phyloP scores from a whole-genome alignment of 2,797 vertebrate genomes.

The Spea hammondii region DNA sequence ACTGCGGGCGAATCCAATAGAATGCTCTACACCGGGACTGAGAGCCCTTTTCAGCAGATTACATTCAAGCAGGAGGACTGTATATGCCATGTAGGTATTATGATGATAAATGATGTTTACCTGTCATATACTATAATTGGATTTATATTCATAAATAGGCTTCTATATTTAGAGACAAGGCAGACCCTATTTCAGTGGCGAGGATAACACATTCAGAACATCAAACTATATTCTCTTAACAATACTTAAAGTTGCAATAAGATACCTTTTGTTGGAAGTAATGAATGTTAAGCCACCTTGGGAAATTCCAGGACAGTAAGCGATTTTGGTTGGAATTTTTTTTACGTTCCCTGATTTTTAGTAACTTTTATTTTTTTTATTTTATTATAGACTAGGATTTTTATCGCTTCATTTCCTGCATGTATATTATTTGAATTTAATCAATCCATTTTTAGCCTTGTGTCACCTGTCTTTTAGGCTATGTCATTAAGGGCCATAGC shows the following conservation, averaged over 20 bases:
- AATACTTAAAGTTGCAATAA: not conserved
- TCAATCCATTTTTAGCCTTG: no score
- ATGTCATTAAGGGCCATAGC: no score
- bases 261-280: not conserved
- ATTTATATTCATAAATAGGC: slow-evolving; percentile 19
- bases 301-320: no score
- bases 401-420: no score
- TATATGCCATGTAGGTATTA: slow-evolving; percentile 5
- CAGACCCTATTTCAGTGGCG: not conserved
- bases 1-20: not conserved
- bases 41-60: slow-evolving; percentile 1
- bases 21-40: not conserved
- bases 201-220: slow-evolving; percentile 6
- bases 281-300: no score
- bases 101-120: slow-evolving; percentile 44
- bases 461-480: no score
- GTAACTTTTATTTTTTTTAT: no score
- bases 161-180: slow-evolving; percentile 25
- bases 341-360: no score
- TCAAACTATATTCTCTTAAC: not conserved
- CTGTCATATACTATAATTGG: slow-evolving; percentile 33
- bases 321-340: no score
- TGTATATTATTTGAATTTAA: no score
- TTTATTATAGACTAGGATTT: no score
- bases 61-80: not conserved